phyloP scores from a whole-genome alignment of 2,888 invertebrate genomes.

The Drosophila recens region DNA sequence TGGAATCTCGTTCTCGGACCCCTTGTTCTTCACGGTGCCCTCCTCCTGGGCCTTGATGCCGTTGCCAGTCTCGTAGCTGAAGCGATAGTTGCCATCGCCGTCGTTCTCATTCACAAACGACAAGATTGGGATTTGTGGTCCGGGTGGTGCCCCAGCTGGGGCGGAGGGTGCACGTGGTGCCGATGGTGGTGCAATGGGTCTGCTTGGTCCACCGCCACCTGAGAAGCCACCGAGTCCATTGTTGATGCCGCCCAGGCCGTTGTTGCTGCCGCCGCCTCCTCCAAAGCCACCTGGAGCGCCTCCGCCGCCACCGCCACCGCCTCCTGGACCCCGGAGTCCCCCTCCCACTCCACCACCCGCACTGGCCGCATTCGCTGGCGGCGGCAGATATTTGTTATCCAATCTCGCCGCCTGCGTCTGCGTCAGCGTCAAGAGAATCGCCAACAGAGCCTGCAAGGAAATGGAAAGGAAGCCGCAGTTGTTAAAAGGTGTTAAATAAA shows the following conservation, averaged over 20 bases:
- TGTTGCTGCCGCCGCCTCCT: conserved; percentile 76
- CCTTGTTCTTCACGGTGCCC: conserved; percentile 88
- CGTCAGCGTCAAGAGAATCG: conserved; percentile 79
- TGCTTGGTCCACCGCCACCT: conserved; percentile 79
- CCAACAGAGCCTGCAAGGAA: conserved; percentile 85
- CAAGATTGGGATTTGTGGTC: conserved; percentile 86
- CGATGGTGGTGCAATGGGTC: conserved; percentile 82
- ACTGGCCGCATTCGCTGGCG: conserved; percentile 86
- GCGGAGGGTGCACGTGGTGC: conserved; percentile 70
- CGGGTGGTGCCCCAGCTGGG: conserved; percentile 73
- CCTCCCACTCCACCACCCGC: conserved; percentile 85
- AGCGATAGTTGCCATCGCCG: conserved; percentile 87
- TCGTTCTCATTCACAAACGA: conserved; percentile 87
- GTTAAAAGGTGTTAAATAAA: not conserved
- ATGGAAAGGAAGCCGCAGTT: conserved; percentile 37
- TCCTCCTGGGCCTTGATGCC: conserved; percentile 88
- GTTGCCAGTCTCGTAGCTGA: conserved; percentile 88
- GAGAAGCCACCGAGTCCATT: conserved; percentile 82
- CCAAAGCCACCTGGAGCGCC: conserved; percentile 58
- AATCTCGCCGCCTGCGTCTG: conserved; percentile 86
- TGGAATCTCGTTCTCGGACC: conserved; percentile 87
- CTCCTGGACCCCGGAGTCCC: conserved; percentile 80
- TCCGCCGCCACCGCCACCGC: conserved; percentile 72
- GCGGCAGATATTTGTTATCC: conserved; percentile 87
- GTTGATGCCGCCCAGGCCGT: conserved; percentile 84